Conservation (phyloP, 1,140 invertebrate species). For the Epicauta chinensis region DNA sequence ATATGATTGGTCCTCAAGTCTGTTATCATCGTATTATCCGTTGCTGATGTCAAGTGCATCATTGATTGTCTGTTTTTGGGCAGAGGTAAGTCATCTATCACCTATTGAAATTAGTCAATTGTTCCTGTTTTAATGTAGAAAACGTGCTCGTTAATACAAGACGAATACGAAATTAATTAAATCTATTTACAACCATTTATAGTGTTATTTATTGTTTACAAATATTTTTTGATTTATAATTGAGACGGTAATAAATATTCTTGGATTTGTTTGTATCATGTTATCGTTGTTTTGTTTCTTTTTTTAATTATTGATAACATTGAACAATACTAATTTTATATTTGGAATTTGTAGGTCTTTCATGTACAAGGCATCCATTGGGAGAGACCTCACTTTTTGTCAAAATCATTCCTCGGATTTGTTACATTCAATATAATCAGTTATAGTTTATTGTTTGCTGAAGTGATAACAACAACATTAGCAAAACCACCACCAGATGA, state of each 20-base stretch:
- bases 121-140: too few species aligned
- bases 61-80: conserved; percentile 91
- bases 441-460: conserved; percentile 77
- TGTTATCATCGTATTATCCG: conserved; percentile 87
- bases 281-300: too few species aligned
- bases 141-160: too few species aligned
- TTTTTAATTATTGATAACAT: too few species aligned
- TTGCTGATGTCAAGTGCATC: conserved; percentile 83
- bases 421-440: conserved; percentile 84
- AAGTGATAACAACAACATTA: conserved; percentile 66
- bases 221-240: too few species aligned
- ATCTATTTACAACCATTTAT: conserved; percentile 7
- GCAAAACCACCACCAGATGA: conserved; percentile 56
- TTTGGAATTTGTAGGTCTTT: conserved; percentile 67
- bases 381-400: conserved; percentile 83
- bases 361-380: conserved; percentile 81
- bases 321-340: too few species aligned
- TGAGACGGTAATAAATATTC: too few species aligned
- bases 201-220: too few species aligned
- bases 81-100: conserved; percentile 67
- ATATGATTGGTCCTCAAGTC: conserved; percentile 74
- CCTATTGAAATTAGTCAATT: too few species aligned
- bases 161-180: background rate
- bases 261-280: too few species aligned
- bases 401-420: conserved; percentile 90